A percentile compares a stretch with the other conserved stretches of the same genome.
Conservation (phyloP, 2,113 vertebrate species). For the Gobiocypris rarus region DNA sequence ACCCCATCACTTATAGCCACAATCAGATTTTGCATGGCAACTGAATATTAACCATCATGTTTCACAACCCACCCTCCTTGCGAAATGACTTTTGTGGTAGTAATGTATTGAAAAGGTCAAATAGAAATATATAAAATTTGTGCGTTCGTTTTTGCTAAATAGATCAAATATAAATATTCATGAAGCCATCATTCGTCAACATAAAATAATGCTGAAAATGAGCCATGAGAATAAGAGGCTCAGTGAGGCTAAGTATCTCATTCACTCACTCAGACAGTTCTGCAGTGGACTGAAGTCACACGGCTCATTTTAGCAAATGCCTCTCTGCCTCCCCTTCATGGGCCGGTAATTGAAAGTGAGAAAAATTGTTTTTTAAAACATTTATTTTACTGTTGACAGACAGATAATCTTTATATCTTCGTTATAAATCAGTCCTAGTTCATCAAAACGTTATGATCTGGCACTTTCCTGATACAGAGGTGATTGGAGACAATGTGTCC, state of each 20-base stretch:
- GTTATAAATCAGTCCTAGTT: conserved; percentile 26
- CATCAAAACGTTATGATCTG: conserved; percentile 26
- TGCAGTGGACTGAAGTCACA: neutral
- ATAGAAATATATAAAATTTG: neutral
- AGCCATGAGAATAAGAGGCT: conserved; percentile 13
- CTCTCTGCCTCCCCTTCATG: conserved; percentile 6
- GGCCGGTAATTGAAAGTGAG: conserved; percentile 22
- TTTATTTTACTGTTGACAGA: conserved; percentile 36
- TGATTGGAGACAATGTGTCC: neutral
- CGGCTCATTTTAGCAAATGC: conserved; percentile 29
- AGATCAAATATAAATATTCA: conserved; percentile 30
- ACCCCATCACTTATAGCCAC: neutral
- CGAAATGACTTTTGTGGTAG: neutral
- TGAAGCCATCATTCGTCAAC: neutral
- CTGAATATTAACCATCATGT: neutral
- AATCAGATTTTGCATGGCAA: neutral
- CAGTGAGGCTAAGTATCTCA: conserved; percentile 5
- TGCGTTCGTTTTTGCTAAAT: neutral
- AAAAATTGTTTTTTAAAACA: neutral
- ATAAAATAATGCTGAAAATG: conserved; percentile 26
- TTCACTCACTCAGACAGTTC: conserved; percentile 25
- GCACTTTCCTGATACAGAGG: neutral
- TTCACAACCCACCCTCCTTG: neutral
- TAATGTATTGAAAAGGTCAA: neutral
- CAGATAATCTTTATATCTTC: conserved; percentile 37